phyloP scores from a whole-genome alignment of 2,113 vertebrate species.

The Perca fluviatilis region DNA sequence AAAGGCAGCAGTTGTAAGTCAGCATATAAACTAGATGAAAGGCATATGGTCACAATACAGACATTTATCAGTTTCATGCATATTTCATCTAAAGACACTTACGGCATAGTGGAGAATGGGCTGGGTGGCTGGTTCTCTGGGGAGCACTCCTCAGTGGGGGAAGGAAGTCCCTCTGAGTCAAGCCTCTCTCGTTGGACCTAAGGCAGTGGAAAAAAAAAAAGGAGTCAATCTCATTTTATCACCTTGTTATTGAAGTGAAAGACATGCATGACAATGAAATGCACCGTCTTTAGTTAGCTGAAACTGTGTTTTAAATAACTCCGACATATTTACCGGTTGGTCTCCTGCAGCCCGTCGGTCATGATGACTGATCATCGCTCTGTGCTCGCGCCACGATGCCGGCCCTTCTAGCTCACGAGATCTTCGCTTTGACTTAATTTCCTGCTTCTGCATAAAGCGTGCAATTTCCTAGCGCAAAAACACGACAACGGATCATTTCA shows the following conservation, averaged over 20 bases:
- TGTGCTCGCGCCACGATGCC: conserved; percentile 63
- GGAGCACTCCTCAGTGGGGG: conserved; percentile 74
- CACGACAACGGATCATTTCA: neutral
- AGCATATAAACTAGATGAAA: neutral
- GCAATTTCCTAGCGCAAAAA: conserved; percentile 84
- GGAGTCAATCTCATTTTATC: neutral
- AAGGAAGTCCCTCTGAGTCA: conserved; percentile 79
- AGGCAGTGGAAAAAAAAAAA: neutral
- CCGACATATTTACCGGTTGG: conserved; percentile 64
- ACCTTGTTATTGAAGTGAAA: neutral
- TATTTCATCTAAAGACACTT: conserved; percentile 7
- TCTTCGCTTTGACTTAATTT: conserved; percentile 79
- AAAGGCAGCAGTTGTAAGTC: conserved; percentile 4
- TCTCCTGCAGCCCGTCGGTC: conserved; percentile 71
- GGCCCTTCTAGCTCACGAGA: conserved; percentile 76
- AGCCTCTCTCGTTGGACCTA: conserved; percentile 77
- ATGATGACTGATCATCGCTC: conserved; percentile 58
- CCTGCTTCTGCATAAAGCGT: conserved; percentile 86
- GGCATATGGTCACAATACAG: neutral
- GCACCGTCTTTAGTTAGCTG: neutral
- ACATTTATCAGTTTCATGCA: neutral
- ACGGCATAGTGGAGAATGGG: conserved; percentile 62
- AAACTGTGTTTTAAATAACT: neutral
- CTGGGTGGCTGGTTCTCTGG: conserved; percentile 73
- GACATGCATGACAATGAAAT: neutral